phyloP scores from a whole-genome alignment of 1,140 invertebrate genomes.

The Cydia pomonella region DNA sequence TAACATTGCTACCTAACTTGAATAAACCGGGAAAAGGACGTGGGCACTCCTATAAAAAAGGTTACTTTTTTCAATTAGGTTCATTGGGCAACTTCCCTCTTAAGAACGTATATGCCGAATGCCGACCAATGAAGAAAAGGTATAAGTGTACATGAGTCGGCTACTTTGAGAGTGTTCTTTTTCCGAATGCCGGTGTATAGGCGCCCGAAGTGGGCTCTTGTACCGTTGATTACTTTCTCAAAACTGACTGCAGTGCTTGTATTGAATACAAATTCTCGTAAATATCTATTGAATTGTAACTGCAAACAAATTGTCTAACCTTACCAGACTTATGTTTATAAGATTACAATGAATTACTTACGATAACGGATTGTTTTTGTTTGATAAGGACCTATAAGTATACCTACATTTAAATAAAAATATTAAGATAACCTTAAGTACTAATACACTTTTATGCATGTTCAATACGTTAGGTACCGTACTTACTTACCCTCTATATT shows the following conservation, averaged over 20 bases:
- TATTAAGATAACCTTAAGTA: background rate
- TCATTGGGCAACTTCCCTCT: conserved; percentile 30
- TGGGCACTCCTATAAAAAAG: conserved; percentile 24
- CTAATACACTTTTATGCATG: background rate
- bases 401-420: background rate
- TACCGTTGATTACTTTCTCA: conserved; percentile 2
- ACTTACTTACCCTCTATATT: no score
- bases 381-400: background rate
- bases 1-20: conserved; percentile 26
- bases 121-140: conserved; percentile 9
- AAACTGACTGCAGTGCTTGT: background rate
- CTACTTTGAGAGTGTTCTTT: background rate
- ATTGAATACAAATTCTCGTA: conserved; percentile 8
- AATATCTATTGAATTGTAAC: background rate
- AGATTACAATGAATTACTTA: background rate
- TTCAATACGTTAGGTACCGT: no score
- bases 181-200: background rate
- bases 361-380: conserved; percentile 2
- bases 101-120: conserved; percentile 19
- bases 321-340: background rate
- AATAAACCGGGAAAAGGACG: conserved; percentile 29
- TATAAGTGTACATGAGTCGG: background rate
- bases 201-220: background rate
- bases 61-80: conserved; percentile 32
- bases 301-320: background rate